These are phyloP conservation scores for Neodontobutis hainanensis DNA, from an alignment of 2,113 vertebrate species.

Conservation along the genomic window DNA sequence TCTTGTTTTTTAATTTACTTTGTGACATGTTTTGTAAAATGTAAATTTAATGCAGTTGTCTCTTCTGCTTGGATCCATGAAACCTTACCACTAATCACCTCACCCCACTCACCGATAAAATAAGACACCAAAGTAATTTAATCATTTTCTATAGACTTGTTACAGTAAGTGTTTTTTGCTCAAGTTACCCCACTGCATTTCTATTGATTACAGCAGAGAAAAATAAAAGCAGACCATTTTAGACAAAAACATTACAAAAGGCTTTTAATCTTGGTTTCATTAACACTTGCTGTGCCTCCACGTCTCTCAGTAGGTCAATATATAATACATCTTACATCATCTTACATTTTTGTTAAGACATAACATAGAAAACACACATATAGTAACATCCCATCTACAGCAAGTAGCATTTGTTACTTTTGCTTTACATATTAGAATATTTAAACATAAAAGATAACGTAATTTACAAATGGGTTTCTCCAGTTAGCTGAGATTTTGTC, in stretches of 20 bases:
- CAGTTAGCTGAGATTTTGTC: no score
- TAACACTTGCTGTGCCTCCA: not conserved
- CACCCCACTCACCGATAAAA: not conserved
- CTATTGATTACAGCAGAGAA: constrained; percentile 1
- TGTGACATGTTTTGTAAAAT: no score
- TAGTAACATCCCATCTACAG: no score
- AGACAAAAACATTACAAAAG: constrained; percentile 11
- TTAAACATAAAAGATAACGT: no score
- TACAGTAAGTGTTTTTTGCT: not conserved
- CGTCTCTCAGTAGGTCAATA: not conserved
- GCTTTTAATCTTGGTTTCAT: not conserved
- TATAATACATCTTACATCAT: no score
- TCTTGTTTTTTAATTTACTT: no score
- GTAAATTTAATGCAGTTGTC: no score
- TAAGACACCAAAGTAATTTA: constrained; percentile 7
- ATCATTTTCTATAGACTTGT: constrained; percentile 8
- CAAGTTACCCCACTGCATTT: constrained; percentile 4
- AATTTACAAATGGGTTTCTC: no score
- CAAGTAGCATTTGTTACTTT: no score
- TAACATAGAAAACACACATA: no score
- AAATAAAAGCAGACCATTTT: not conserved
- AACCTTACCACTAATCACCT: not conserved
- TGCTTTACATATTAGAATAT: no score
- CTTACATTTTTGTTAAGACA: no score
- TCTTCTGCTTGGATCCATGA: not conserved